Conservation (phyloP, 2,113 vertebrate genomes). For the Ptyas mucosa region DNA sequence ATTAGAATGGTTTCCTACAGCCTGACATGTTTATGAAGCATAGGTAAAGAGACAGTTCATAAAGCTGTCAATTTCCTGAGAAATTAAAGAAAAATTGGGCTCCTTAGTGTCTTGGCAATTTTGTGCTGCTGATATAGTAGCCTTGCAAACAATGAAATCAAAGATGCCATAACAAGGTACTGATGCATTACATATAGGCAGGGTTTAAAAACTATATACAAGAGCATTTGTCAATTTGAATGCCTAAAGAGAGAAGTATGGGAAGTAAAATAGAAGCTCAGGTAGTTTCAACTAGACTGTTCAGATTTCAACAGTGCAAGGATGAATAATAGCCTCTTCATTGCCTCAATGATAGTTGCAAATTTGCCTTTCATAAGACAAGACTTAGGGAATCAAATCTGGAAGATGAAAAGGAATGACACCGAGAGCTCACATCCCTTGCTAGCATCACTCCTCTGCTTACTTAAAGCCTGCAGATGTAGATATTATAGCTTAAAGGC, state of each 20-base stretch:
- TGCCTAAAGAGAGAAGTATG: slow-evolving; percentile 63
- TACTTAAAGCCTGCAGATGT: neutral
- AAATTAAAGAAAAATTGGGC: slow-evolving; percentile 84
- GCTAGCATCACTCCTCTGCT: slow-evolving; percentile 13
- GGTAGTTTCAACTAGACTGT: slow-evolving; percentile 39
- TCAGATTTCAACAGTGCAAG: slow-evolving; percentile 37
- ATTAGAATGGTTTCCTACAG: slow-evolving; percentile 80
- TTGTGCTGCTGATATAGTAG: slow-evolving; percentile 70
- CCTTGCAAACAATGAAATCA: slow-evolving; percentile 76
- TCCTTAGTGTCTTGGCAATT: slow-evolving; percentile 77
- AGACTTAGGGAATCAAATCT: slow-evolving; percentile 44
- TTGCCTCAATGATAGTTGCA: slow-evolving; percentile 47
- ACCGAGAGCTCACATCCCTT: slow-evolving; percentile 15
- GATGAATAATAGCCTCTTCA: slow-evolving; percentile 43
- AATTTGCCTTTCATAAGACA: slow-evolving; percentile 52
- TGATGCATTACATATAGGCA: slow-evolving; percentile 74
- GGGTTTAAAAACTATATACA: slow-evolving; percentile 74
- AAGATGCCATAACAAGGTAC: slow-evolving; percentile 75
- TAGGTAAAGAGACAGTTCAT: slow-evolving; percentile 85
- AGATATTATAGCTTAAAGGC: neutral
- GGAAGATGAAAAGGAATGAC: slow-evolving; percentile 11
- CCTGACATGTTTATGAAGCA: slow-evolving; percentile 83
- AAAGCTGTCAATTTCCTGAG: slow-evolving; percentile 84
- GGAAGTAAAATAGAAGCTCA: slow-evolving; percentile 50
- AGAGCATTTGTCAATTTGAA: slow-evolving; percentile 76